Percentiles rank a stretch among this genome's conserved stretches.
phyloP scores from a whole-genome alignment of 1,140 invertebrate species.

The Brachystomella parvula region DNA sequence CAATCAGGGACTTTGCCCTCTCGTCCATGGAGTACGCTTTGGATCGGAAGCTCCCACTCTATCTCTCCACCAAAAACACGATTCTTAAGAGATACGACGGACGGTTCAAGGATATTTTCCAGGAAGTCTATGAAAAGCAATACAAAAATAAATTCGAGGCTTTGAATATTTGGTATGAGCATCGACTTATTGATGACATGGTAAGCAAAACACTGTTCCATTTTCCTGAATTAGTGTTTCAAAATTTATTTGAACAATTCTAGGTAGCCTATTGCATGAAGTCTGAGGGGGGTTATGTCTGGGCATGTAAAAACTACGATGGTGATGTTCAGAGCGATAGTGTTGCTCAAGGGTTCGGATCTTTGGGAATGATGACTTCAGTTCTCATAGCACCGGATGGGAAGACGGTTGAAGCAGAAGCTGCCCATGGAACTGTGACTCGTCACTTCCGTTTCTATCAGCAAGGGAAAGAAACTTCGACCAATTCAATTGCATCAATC shows the following conservation, averaged over 20 bases:
- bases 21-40: slow-evolving; percentile 88
- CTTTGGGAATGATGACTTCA: slow-evolving; percentile 91
- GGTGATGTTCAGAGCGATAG: slow-evolving; percentile 98
- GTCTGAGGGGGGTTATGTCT: slow-evolving; percentile 95
- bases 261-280: slow-evolving; percentile 95
- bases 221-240: not conserved
- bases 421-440: slow-evolving; percentile 95
- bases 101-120: slow-evolving; percentile 97
- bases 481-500: slow-evolving; percentile 95
- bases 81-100: slow-evolving; percentile 98
- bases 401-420: slow-evolving; percentile 93
- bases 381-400: slow-evolving; percentile 92
- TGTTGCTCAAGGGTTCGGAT: slow-evolving; percentile 75
- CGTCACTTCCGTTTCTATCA: slow-evolving; percentile 89
- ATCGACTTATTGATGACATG: slow-evolving; percentile 96
- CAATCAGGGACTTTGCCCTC: slow-evolving; percentile 75
- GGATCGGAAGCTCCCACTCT: slow-evolving; percentile 75
- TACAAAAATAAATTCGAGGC: slow-evolving; percentile 82
- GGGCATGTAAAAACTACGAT: slow-evolving; percentile 98
- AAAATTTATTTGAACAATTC: not conserved
- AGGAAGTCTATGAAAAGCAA: slow-evolving; percentile 88
- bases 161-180: slow-evolving; percentile 80
- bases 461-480: slow-evolving; percentile 93
- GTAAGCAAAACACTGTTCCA: slow-evolving; percentile 15
- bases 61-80: slow-evolving; percentile 97